Base-by-base conservation (phyloP, 2,113 vertebrate genomes). In the Shinisaurus crocodilurus region DNA sequence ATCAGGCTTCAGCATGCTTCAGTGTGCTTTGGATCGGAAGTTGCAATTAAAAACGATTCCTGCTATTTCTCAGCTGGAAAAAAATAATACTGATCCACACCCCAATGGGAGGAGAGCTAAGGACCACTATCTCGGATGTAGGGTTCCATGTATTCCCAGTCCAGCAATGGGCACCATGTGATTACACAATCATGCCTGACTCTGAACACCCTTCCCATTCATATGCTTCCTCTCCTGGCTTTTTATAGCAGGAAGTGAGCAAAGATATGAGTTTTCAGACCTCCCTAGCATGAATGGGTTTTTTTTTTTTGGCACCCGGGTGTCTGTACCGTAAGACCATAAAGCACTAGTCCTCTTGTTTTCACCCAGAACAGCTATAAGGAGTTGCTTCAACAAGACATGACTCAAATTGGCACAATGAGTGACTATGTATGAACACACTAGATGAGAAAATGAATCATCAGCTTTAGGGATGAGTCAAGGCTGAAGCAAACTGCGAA, bases 211-310 rank as follows among this genome's bases (percentile, higher is more conserved):
- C 37, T 90, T 94, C 91, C 96, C 90, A 96, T 96, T 95, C 94
- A 96, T 89, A 20, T 57, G 93, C 90, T 97, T 97, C 97, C 96
- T 96, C 92, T 87, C 90, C 70, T 50, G 82, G 37, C 25, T 37
- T 54, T 86, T 32, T 18, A 50, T 3, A 72, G 37, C 1, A 45
- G 82, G 0, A 85, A 60, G 60, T 92, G 80, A 91, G 89, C 69
- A 84, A 89, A 85, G 12, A 60, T 3, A 72, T n/a, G 45, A 84
- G 83, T 70, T 37, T 43, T 43, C 45, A 43, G 89, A 89, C 32
- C 10, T 81, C 65, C 37, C 77, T 82, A 72, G 13, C 77, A 67
- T 67, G 50, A 74, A 27, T 81, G 60, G 76, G 25, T 15, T 40
- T 76, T 91, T 87, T 91, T 15, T 40, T 76, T 91, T 87, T 91